Base-by-base conservation (phyloP, 2,888 invertebrate genomes). In the Tipula vernalis region DNA sequence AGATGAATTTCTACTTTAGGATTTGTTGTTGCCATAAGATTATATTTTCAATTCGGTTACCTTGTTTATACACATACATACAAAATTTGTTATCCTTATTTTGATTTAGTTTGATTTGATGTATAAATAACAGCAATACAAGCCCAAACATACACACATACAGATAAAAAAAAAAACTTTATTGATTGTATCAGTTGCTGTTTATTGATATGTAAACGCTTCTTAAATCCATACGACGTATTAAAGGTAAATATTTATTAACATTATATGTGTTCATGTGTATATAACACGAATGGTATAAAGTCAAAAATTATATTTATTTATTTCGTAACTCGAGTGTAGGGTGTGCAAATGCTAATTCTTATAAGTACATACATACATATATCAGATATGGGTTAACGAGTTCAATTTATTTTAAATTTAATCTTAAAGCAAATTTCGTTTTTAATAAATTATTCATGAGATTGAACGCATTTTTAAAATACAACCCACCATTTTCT, bases 201-300 rank as follows among this genome's bases (percentile, higher is more conserved):
- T 71, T 71, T 71, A 71, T 71, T 71, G 71, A 71, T 71, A 71
- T 71, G 71, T 71, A 71, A 71, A 71, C 71, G 71, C 71, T 71
- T 71, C 71, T 71, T 10, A 71, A 71, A 71, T 71, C 71, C 71
- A 28, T 28, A 28, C 71, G 71, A 28, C 71, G 71, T 28, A 71
- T 71, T 71, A 28, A 28, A 28, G 71, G 71, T 71, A 71, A 71
- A 71, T 71, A 71, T 71, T 71, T 71, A 71, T 71, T 71, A 71
- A 12, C 71, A 8, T 28, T 71, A 71, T 71, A 28, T 71, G 28
- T 71, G 71, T 28, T 71, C 71, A 71, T 71, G 71, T 71, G 71
- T 71, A 12, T 28, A 28, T 28, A 71, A 71, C 8, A 71, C 28
- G 71, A 71, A 10, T 1, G 71, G 71, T 71, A 51, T n/a, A 28